A percentile compares a stretch with the other conserved stretches of the same genome.
phyloP scores from a whole-genome alignment of 2,797 vertebrate species.

The Falco novaeseelandiae region DNA sequence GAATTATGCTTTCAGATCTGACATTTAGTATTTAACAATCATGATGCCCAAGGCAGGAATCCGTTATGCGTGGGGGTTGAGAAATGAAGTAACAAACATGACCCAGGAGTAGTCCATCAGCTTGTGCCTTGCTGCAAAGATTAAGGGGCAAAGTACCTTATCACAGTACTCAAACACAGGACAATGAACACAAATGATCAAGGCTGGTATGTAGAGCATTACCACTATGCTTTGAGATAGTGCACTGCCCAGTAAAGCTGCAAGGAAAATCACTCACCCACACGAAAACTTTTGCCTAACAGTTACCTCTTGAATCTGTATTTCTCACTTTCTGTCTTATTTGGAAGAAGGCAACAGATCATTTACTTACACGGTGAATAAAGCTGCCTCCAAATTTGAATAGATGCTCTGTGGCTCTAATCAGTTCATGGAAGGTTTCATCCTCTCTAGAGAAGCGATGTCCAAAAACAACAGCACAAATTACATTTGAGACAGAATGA shows the following conservation, averaged over 20 bases:
- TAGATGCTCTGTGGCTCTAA: conserved; percentile 23
- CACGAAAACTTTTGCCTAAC: not conserved
- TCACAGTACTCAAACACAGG: not conserved
- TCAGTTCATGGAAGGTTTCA: conserved; percentile 47
- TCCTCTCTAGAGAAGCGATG: conserved; percentile 65
- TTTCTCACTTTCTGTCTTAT: not conserved
- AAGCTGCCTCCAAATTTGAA: conserved; percentile 54
- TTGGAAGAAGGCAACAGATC: not conserved
- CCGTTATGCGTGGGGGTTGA: not conserved
- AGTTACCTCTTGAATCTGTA: not conserved
- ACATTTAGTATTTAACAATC: not conserved
- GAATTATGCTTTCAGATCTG: not conserved
- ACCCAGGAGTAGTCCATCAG: not conserved
- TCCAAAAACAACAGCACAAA: conserved; percentile 62
- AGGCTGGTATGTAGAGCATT: not conserved
- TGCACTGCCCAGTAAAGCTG: not conserved
- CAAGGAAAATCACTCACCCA: not conserved
- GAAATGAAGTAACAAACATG: not conserved
- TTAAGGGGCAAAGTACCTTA: not conserved
- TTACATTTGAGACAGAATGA: conserved; percentile 63
- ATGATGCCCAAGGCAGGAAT: not conserved
- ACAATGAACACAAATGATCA: not conserved
- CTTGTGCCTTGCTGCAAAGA: not conserved
- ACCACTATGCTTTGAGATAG: not conserved
- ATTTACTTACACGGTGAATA: conserved; percentile 41